Evolutionary conservation across 2,113 vertebrate genomes (phyloP).

Genomic region (Boulengeromyrus knoepffleri): DNA sequence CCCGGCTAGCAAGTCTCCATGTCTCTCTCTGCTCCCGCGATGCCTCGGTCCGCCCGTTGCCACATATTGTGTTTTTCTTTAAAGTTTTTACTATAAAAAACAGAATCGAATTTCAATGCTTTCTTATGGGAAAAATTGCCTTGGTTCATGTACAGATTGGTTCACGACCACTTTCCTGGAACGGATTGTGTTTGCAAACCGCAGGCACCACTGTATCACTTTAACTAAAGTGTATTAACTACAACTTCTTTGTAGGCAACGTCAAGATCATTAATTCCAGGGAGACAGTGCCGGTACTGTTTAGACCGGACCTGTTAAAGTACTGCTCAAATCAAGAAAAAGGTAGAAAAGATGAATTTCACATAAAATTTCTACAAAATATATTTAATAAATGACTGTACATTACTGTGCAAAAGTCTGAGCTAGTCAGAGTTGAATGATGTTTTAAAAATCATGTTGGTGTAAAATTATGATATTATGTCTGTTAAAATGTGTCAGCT

Average conservation of each 20-base stretch:
- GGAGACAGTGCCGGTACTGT: conserved; percentile 61
- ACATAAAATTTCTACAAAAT: neutral
- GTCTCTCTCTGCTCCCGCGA: too few relatives aligned
- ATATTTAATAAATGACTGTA: neutral
- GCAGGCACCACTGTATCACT: neutral
- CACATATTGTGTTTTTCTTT: too few relatives aligned
- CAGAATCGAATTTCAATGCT: too few relatives aligned
- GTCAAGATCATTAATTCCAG: conserved; percentile 79
- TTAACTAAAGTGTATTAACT: neutral
- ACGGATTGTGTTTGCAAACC: too few relatives aligned
- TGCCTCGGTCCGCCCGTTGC: too few relatives aligned
- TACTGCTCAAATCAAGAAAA: conserved; percentile 36
- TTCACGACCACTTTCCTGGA: too few relatives aligned
- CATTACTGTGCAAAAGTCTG: neutral
- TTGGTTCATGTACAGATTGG: too few relatives aligned
- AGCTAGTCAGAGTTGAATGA: neutral
- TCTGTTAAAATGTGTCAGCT: neutral
- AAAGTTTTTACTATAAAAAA: too few relatives aligned
- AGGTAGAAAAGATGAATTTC: neutral
- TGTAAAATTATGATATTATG: neutral
- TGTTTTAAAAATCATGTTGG: neutral
- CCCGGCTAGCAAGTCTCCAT: too few relatives aligned
- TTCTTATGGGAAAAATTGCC: too few relatives aligned
- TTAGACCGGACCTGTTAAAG: conserved; percentile 37
- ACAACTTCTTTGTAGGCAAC: conserved; percentile 51